Base-by-base conservation (phyloP, 2,888 invertebrate species). In the Polyommatus icarus region DNA sequence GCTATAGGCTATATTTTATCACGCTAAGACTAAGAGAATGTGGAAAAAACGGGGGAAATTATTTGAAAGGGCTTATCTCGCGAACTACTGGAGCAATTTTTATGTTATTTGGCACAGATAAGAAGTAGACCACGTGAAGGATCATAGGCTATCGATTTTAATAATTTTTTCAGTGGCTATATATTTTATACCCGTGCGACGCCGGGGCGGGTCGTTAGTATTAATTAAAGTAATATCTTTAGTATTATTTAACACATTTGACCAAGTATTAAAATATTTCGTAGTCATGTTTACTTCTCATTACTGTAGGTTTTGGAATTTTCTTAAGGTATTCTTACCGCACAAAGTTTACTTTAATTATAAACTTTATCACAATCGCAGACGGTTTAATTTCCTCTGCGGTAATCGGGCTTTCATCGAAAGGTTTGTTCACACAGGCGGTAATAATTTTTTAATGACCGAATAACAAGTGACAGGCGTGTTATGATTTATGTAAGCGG, bases 381-480 rank as follows among this genome's bases (percentile, higher is more conserved):
- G 12, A 15, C 15, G 15, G 67, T 67, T 32, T 15, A 32, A 32
- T 67, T 32, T 67, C 54, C 75, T 15, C n/a, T 54, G 46, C 73
- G n/a, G 59, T 59, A 78, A 40, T 67, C 50, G 29, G 18, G 67
- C 40, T 71, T 75, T 76, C 76, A 73, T 67, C 67, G 67, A 18
- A 67, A 18, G 75, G 8, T 76, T 61, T 71, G 54, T 75, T 57
- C 73, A 54, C 73, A 67, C 61, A 77, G 67, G 57, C 79, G 79
- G 83, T 93, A 93, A 93, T 92, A 92, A 90, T 91, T 92, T 90
- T 92, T 91, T 93, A 93, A 93, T 93, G 93, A 90, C 87, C 84
- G 81, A 85, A 73, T 92, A 92, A 92, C 90, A 90, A 92, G 89
- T 88, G 91, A 90, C 91, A 88, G 86, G 85, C 86, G 84, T 83